These are phyloP conservation scores for Troides oblongomaculatus DNA, from an alignment of 2,888 invertebrate genomes.

Conservation along the genomic window DNA sequence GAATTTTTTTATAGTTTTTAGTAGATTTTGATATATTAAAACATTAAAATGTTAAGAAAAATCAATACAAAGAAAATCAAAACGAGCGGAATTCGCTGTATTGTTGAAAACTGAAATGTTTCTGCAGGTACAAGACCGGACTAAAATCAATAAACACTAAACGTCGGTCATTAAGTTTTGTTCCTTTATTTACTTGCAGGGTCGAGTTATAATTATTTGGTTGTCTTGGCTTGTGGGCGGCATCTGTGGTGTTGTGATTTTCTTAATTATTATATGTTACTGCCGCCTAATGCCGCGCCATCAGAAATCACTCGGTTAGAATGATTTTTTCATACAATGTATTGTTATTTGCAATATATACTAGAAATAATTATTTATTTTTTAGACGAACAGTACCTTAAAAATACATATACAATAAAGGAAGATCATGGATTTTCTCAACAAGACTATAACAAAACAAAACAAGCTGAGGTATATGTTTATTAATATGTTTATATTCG, in stretches of 20 bases:
- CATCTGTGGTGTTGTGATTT: conserved; percentile 82
- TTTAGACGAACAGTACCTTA: conserved; percentile 72
- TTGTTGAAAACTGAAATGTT: conserved; percentile 73
- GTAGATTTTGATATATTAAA: conserved; percentile 45
- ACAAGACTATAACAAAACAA: conserved; percentile 65
- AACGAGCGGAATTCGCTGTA: conserved; percentile 59
- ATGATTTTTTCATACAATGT: neutral
- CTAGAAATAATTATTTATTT: conserved; percentile 28
- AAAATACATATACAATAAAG: conserved; percentile 67
- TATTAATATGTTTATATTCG: neutral
- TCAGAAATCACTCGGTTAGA: conserved; percentile 84
- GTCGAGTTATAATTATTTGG: conserved; percentile 78
- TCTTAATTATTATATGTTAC: conserved; percentile 83
- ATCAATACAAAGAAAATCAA: conserved; percentile 53
- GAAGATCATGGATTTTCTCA: conserved; percentile 67
- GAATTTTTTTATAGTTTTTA: conserved; percentile 46
- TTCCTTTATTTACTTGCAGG: conserved; percentile 53
- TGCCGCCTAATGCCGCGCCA: conserved; percentile 85
- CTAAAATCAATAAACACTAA: conserved; percentile 45
- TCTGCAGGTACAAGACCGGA: conserved; percentile 61
- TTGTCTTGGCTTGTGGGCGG: conserved; percentile 81
- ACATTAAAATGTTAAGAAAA: conserved; percentile 62
- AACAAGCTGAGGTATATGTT: conserved; percentile 62
- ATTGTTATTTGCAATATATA: neutral
- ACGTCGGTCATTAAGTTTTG: conserved; percentile 29